Evolutionary conservation across 1,140 invertebrate species (phyloP).

Genomic region (Gonatopus flavifemur): DNA sequence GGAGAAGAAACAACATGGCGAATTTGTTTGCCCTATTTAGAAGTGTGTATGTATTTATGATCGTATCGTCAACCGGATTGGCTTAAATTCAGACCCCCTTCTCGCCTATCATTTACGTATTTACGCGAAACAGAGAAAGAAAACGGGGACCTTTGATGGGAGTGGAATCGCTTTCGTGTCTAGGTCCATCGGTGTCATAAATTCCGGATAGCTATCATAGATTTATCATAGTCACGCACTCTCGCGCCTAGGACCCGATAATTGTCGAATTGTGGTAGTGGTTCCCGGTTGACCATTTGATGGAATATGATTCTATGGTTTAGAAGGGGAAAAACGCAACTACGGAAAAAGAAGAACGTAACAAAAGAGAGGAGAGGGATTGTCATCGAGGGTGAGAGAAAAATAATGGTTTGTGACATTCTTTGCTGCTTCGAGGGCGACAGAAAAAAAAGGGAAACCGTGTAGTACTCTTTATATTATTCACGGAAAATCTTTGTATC

Average conservation of each 20-base stretch:
- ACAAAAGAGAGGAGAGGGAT: neutral
- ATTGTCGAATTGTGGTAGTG: constrained; percentile 38
- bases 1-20: too few species aligned
- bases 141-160: neutral
- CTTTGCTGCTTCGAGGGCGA: constrained; percentile 27
- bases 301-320: neutral
- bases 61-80: constrained; percentile 37
- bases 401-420: constrained; percentile 35
- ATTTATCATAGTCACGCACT: constrained; percentile 55
- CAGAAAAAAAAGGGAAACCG: too few species aligned
- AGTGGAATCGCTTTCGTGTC: constrained; percentile 43
- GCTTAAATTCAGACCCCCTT: constrained; percentile 28
- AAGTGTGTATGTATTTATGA: constrained; percentile 52
- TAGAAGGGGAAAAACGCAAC: neutral
- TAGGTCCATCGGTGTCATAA: constrained; percentile 48
- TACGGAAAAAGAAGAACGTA: neutral
- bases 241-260: constrained; percentile 32
- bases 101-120: constrained; percentile 25
- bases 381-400: constrained; percentile 18
- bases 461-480: too few species aligned
- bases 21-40: too few species aligned
- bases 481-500: too few species aligned
- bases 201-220: constrained; percentile 39
- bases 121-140: too few species aligned
- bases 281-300: constrained; percentile 8